Conservation (phyloP, 2,888 invertebrate species). For the Nemoura dubitans region DNA sequence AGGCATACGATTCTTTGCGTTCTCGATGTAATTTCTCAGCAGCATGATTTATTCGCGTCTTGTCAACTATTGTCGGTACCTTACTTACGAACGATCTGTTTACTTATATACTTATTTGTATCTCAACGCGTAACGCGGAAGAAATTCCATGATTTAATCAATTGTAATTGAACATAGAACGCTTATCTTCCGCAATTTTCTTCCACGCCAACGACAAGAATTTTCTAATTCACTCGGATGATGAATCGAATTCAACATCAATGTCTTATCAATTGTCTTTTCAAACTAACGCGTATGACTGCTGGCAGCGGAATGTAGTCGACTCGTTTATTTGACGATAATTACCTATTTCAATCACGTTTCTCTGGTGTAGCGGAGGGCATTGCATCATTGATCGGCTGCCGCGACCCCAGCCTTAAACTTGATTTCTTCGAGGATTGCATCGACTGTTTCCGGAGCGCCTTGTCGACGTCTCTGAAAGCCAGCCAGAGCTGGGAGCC, state of each 20-base stretch:
- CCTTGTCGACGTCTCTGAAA: not conserved
- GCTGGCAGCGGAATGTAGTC: not conserved
- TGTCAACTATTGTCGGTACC: not conserved
- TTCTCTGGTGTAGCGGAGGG: not conserved
- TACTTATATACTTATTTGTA: not conserved
- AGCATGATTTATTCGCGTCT: not conserved
- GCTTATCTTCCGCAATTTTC: not conserved
- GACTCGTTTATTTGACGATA: not conserved
- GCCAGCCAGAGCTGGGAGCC: not conserved
- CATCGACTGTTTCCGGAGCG: slow-evolving; percentile 18
- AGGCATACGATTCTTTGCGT: not conserved
- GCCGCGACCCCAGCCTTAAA: slow-evolving; percentile 24
- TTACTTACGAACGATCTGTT: not conserved
- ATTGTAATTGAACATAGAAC: not conserved
- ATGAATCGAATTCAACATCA: not conserved
- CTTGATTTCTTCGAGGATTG: slow-evolving; percentile 29
- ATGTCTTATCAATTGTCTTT: not conserved
- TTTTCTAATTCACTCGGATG: not conserved
- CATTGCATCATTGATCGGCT: slow-evolving; percentile 36
- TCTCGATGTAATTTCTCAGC: not conserved
- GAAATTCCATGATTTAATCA: not conserved
- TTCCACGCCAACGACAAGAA: not conserved
- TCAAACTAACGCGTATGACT: not conserved
- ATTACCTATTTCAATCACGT: slow-evolving; percentile 25
- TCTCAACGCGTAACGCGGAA: not conserved